These are phyloP conservation scores for Caretta caretta DNA, from an alignment of 2,113 vertebrate species.

Conservation along the genomic window DNA sequence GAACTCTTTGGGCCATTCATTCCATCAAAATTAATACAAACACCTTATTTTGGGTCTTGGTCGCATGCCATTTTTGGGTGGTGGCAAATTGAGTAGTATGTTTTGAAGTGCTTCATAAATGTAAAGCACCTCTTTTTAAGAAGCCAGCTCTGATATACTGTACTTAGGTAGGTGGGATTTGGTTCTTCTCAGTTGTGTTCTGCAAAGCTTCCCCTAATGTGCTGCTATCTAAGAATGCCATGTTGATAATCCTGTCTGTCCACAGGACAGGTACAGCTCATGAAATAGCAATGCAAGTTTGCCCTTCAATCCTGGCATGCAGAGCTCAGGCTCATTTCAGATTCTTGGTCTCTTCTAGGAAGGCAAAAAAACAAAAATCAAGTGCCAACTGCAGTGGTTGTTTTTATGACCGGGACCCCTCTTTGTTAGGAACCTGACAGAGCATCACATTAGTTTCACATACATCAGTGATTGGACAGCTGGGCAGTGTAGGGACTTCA, in stretches of 20 bases:
- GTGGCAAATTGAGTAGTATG: not conserved
- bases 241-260: not conserved
- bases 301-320: not conserved
- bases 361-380: not conserved
- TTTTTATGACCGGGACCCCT: not conserved
- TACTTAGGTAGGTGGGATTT: not conserved
- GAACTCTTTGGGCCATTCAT: not conserved
- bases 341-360: not conserved
- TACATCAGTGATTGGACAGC: not conserved
- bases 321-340: not conserved
- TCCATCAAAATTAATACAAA: not conserved
- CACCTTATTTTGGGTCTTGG: not conserved
- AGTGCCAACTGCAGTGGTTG: not conserved
- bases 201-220: not conserved
- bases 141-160: not conserved
- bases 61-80: not conserved
- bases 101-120: not conserved
- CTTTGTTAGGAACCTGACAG: not conserved
- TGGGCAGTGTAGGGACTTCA: not conserved
- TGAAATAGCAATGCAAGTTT: not conserved
- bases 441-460: not conserved
- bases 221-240: not conserved
- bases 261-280: not conserved
- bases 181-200: not conserved
- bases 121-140: not conserved